Evolutionary conservation across 2,797 vertebrate species (phyloP), one percentile per base, ranked within the genome.

Genomic region (Melanotaenia maccullochi): DNA sequence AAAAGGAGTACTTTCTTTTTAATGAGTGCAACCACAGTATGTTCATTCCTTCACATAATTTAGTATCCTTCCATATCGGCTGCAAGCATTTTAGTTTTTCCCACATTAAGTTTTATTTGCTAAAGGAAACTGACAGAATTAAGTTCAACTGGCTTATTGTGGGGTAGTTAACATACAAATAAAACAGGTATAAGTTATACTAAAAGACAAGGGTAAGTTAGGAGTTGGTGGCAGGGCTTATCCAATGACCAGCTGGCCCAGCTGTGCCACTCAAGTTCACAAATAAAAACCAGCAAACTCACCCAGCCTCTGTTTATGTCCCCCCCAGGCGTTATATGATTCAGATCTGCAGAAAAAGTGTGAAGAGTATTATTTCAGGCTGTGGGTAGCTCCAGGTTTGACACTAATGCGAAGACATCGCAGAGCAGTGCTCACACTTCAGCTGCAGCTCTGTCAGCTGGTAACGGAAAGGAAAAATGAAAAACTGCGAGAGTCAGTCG

Each of bases 321-420:
- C 61, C 51, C 73, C 58, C 65, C 35, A 0, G 82, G 80, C 57
- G 1, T 35, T 71, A 1, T 65, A 9, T 82, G 84, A 83, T 71
- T 86, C 74, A 82, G 67, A 77, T 74, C 66, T 56, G 57, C 71
- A 65, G 49, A 58, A 78, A 70, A 85, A 44, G 52, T 73, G 69
- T 74, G n/a, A 59, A 62, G 25, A 56, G 55, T 71, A 71, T 76
- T 84, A 75, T 79, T 82, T 33, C 0, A 6, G 60, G 66, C 71
- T 7, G 14, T 6, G 9, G 57, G 56, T 64, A 18, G 78, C 79
- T 79, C 57, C 38, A 28, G 47, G 65, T 84, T 84, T 89, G 83
- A 83, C 84, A 87, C 78, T 61, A 77, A 82, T 78, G 74, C 18
- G 70, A 58, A 75, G 75, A 76, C 77, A 68, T 62, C 40, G 61